Base-by-base conservation (phyloP, 23 tunicate species). In the Halocynthia aurantium region DNA sequence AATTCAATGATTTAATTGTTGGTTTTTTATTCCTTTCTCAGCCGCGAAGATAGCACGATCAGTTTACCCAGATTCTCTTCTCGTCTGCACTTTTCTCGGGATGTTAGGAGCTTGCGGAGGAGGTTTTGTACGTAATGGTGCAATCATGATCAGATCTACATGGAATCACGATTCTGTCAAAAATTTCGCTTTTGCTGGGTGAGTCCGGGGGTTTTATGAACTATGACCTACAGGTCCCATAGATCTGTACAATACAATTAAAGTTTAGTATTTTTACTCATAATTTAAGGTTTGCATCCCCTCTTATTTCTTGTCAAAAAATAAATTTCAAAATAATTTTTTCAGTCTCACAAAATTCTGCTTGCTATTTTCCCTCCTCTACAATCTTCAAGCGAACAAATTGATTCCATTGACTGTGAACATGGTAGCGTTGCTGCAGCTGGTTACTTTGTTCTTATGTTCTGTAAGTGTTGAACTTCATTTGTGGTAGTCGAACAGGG, bases 81-180 rank as follows among this genome's bases (percentile, higher is more conserved):
- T 83, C 7, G n/a, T 88, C 6, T 83, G 87, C 68, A 70, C 88
- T 49, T 10, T 84, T 6, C 63, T 88, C 80, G 95, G 95, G 11
- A 83, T 88, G 87, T 21, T 88, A 5, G 83, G 78, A n/a, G 95
- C 88, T 9, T 83, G 86, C 73, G 95, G 95, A 8, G 95, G 88
- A 54, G 88, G 95, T 52, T 78, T 88, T 72, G 71, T 88, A 6
- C 84, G 77, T 55, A 63, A 77, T 78, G 69, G 57, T 54, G 80
- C 81, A 15, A 13, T 71, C 6, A 62, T 71, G 9, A 10, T 71
- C 22, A 72, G 61, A 52, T 11, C 53, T 8, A 49, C 67, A 67
- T 88, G 95, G 95, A 64, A 64, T 64, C 69, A 83, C 10, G 56
- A 78, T 8, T 72, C 91, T 5, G 62, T 72, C 15, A 72, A 50